A percentile compares a stretch with the other conserved stretches of the same genome.
Conservation (phyloP, 2,113 vertebrate genomes). For the Eurystomus gularis region DNA sequence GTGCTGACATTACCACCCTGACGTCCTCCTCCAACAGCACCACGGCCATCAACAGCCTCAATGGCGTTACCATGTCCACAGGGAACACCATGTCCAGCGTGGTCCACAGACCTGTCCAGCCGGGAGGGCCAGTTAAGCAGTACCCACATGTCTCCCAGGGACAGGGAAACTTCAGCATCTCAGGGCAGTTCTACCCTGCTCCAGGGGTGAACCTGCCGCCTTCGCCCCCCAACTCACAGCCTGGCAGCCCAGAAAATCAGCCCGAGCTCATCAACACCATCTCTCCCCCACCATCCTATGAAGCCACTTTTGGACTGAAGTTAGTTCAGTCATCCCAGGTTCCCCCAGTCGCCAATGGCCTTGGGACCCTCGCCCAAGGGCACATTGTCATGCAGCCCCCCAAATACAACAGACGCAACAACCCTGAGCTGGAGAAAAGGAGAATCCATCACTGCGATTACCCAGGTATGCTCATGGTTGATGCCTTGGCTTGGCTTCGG, state of each 20-base stretch:
- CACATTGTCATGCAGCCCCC: conserved; percentile 81
- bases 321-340: conserved; percentile 71
- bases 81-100: conserved; percentile 3
- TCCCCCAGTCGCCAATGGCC: conserved; percentile 70
- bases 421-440: conserved; percentile 91
- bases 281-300: conserved; percentile 79
- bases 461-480: conserved; percentile 64
- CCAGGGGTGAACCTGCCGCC: conserved; percentile 85
- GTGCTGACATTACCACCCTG: conserved; percentile 73
- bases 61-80: conserved; percentile 69
- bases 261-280: conserved; percentile 77
- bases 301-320: conserved; percentile 75
- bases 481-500: neutral
- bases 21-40: conserved; percentile 50
- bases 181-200: conserved; percentile 75
- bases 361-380: conserved; percentile 75
- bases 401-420: conserved; percentile 89
- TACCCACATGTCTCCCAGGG: conserved; percentile 4
- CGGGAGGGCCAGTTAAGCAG: conserved; percentile 13
- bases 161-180: conserved; percentile 67
- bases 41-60: conserved; percentile 82
- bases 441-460: conserved; percentile 90
- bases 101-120: neutral
- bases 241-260: conserved; percentile 86
- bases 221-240: conserved; percentile 91